These are phyloP conservation scores for Mesocricetus auratus DNA, from an alignment of 2,113 vertebrate genomes.

Conservation along the genomic window DNA sequence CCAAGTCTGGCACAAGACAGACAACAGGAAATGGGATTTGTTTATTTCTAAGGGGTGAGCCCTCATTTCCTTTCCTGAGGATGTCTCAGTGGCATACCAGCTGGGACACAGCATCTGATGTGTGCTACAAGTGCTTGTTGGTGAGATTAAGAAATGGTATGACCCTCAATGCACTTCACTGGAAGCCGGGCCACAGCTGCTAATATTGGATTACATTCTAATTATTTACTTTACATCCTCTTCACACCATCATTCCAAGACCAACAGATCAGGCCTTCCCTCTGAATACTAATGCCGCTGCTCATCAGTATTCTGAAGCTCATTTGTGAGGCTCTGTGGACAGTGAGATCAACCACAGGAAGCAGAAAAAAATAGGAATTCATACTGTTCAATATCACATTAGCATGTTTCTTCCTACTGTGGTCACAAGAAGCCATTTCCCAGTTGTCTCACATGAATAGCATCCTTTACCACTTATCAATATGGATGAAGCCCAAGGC, in stretches of 20 bases:
- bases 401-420: constrained; percentile 43
- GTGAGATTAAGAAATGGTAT: constrained; percentile 69
- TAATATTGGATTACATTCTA: constrained; percentile 80
- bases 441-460: constrained; percentile 65
- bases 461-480: constrained; percentile 54
- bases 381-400: constrained; percentile 62
- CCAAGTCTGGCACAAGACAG: background rate
- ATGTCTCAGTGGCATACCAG: constrained; percentile 56
- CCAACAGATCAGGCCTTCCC: constrained; percentile 77
- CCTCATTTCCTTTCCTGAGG: constrained; percentile 73
- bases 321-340: background rate
- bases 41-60: constrained; percentile 72
- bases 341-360: constrained; percentile 70
- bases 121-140: constrained; percentile 66
- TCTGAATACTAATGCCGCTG: constrained; percentile 78
- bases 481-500: constrained; percentile 55
- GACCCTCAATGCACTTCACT: constrained; percentile 69
- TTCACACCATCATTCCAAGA: constrained; percentile 80
- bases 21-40: constrained; percentile 62
- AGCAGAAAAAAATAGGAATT: constrained; percentile 72
- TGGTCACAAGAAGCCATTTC: constrained; percentile 63
- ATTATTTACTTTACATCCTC: constrained; percentile 83
- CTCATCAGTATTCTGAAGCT: constrained; percentile 80
- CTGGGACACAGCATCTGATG: constrained; percentile 62
- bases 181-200: constrained; percentile 73